phyloP scores from a whole-genome alignment of 2,113 vertebrate species.

The Columba janthina region DNA sequence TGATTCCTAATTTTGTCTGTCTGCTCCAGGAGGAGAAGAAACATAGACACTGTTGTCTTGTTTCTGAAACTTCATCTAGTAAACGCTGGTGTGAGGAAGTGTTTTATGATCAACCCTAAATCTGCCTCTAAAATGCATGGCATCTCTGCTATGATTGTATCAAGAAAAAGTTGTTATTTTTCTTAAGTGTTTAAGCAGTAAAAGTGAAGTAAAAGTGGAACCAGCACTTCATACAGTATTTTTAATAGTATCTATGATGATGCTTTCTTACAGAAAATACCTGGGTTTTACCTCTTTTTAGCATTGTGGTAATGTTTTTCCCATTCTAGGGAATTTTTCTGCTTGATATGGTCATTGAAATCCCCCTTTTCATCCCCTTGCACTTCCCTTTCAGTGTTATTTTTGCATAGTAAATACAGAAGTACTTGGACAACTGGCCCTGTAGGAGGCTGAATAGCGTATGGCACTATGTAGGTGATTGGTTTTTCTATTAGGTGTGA shows the following conservation, averaged over 20 bases:
- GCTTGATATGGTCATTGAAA: not conserved
- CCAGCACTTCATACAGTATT: not conserved
- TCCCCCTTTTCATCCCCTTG: not conserved
- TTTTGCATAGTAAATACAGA: not conserved
- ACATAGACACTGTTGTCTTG: not conserved
- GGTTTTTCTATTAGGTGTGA: not conserved
- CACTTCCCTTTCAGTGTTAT: not conserved
- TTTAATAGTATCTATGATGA: not conserved
- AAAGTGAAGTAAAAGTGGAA: not conserved
- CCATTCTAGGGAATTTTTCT: not conserved
- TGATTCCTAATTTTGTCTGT: not conserved
- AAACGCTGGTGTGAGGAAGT: not conserved
- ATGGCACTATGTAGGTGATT: not conserved
- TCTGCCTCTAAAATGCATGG: not conserved
- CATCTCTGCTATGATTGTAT: not conserved
- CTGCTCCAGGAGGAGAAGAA: not conserved
- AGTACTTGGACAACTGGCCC: not conserved
- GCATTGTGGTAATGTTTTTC: not conserved
- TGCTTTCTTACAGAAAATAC: not conserved
- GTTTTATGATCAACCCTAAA: not conserved
- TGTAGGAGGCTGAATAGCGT: not conserved
- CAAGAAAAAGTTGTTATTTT: not conserved
- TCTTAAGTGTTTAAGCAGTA: not conserved
- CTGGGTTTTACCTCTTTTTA: not conserved
- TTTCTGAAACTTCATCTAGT: not conserved